Evolutionary conservation across 2,888 invertebrate species (phyloP).

Genomic region (Eucera pruinosa): DNA sequence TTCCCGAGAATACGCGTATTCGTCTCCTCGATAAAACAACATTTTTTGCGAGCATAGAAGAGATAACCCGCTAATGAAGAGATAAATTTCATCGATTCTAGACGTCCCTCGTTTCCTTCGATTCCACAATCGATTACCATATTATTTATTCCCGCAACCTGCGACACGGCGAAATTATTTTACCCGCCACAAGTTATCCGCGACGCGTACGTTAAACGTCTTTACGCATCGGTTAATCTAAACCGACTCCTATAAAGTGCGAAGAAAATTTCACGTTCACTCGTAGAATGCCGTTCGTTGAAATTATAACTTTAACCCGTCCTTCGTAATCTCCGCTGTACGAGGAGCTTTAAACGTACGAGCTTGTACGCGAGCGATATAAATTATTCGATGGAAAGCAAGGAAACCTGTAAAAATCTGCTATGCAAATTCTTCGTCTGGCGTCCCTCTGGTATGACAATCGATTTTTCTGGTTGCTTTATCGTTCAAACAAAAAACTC

Average conservation of each 20-base stretch:
- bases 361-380: not conserved
- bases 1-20: not conserved
- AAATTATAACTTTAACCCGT: constrained; percentile 29
- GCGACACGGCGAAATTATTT: constrained; percentile 14
- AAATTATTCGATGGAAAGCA: not conserved
- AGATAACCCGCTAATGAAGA: not conserved
- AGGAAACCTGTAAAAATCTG: no score
- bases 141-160: constrained; percentile 1
- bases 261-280: constrained; percentile 18
- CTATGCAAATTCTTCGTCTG: no score
- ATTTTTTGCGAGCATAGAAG: not conserved
- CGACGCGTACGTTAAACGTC: constrained; percentile 16
- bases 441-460: no score
- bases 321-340: not conserved
- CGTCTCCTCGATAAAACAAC: constrained; percentile 1
- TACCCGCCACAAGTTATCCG: constrained; percentile 16
- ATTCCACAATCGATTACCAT: not conserved
- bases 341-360: not conserved
- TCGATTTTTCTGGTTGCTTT: no score
- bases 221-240: constrained; percentile 36
- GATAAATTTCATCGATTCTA: constrained; percentile 10
- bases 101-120: not conserved
- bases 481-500: no score
- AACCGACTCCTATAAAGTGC: constrained; percentile 2
- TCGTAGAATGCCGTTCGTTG: constrained; percentile 24